Evolutionary conservation across 2,888 invertebrate genomes (phyloP), one percentile per base, ranked within the genome.

Genomic region (Bembecia ichneumoniformis): DNA sequence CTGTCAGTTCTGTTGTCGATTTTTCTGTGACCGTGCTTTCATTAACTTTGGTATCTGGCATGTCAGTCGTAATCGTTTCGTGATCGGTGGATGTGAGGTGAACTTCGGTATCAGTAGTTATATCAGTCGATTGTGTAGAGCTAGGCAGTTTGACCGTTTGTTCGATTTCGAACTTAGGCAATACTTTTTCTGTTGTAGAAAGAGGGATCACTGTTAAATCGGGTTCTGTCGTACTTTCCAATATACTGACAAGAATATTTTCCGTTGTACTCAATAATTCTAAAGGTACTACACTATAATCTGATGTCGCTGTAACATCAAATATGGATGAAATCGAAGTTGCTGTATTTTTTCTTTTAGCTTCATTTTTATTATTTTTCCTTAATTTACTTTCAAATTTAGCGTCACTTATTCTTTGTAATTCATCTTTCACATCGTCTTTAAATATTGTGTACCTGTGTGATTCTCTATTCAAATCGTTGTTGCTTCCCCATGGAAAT

Each of bases 151-250:
- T 76, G 0, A 80, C 68, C 1, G 77, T 73, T 59, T 77, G 68
- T 43, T 71, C 68, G 3, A 80, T 71, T 54, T 68, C 64, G 50
- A 80, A 58, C 47, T 61, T 59, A 11, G 65, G 64, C 13, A 64
- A 40, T 5, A 51, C 46, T 66, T 62, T 79, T 7, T 62, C 61
- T 7, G 82, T 81, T 4, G 75, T 77, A 20, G 71, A 62, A 16
- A 87, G 49, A 11, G 86, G 86, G 51, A 87, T 82, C 0, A 87
- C 86, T 17, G 81, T 79, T 49, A 84, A 64, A 62, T 86, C 82
- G 9, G 63, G 62, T 53, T 79, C 79, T 34, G 71, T 67, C 36
- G 80, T 82, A 58, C 77, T 83, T 49, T 84, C 82, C 40, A 69
- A 47, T 47, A 77, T 62, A 62, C 72, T 78, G 47, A 64, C 44